These are phyloP conservation scores for Bruchidius siliquastri DNA, from an alignment of 2,888 invertebrate genomes.

Conservation along the genomic window DNA sequence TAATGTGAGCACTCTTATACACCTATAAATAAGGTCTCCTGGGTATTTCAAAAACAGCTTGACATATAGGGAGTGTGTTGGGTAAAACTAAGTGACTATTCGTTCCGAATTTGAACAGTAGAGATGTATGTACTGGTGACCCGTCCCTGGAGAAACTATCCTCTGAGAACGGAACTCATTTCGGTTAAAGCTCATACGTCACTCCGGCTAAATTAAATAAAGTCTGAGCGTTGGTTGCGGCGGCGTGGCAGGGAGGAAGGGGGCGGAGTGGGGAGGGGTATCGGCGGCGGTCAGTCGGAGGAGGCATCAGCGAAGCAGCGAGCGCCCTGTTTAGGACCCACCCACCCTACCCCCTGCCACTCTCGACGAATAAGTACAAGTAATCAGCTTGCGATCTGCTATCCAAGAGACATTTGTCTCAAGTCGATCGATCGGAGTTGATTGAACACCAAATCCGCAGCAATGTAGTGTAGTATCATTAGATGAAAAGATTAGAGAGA, in stretches of 20 bases:
- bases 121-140: not conserved
- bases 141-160: conserved; percentile 20
- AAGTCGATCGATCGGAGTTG: not conserved
- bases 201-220: conserved; percentile 45
- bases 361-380: not conserved
- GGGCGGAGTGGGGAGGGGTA: not conserved
- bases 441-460: not conserved
- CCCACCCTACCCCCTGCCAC: not conserved
- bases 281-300: not conserved
- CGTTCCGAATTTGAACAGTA: no score
- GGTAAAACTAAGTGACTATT: no score
- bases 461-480: not conserved
- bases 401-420: not conserved
- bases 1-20: no score
- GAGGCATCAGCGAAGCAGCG: not conserved
- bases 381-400: not conserved
- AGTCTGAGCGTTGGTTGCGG: conserved; percentile 30
- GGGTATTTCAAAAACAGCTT: no score
- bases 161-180: conserved; percentile 41
- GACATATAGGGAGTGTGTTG: no score
- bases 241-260: not conserved
- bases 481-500: not conserved
- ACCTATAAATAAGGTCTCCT: no score
- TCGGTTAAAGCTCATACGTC: conserved; percentile 43
- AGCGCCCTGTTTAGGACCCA: not conserved